Conservation (phyloP, 2,113 vertebrate genomes). For the Boleophthalmus pectinirostris region DNA sequence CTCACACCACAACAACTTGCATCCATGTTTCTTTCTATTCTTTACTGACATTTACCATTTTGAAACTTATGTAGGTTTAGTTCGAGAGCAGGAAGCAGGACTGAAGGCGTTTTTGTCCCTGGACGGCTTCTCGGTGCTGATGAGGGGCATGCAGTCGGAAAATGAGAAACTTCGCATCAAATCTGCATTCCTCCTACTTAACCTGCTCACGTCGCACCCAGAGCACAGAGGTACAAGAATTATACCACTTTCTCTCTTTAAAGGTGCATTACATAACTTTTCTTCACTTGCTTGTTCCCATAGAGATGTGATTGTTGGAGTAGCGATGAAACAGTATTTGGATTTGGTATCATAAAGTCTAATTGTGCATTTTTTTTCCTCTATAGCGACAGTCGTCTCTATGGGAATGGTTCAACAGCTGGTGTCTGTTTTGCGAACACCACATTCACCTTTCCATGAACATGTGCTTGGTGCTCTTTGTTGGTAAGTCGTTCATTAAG, state of each 20-base stretch:
- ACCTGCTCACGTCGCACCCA: slow-evolving; percentile 83
- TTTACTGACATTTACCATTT: neutral
- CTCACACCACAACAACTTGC: too few relatives aligned
- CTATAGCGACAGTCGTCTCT: slow-evolving; percentile 81
- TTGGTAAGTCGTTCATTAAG: slow-evolving; percentile 79
- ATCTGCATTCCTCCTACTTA: slow-evolving; percentile 87
- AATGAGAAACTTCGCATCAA: slow-evolving; percentile 87
- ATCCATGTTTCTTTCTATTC: neutral
- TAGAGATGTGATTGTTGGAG: too few relatives aligned
- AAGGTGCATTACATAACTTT: neutral
- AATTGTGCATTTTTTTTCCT: neutral
- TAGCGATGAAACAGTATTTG: neutral
- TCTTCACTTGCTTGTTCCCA: too few relatives aligned
- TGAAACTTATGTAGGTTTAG: slow-evolving; percentile 77
- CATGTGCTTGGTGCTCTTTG: slow-evolving; percentile 84
- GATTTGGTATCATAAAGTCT: neutral
- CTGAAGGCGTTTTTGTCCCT: slow-evolving; percentile 82
- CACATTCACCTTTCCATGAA: slow-evolving; percentile 77
- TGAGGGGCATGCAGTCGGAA: slow-evolving; percentile 89
- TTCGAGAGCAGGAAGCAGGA: slow-evolving; percentile 86
- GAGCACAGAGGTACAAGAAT: slow-evolving; percentile 83
- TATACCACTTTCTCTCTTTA: neutral
- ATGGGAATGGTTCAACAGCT: slow-evolving; percentile 94
- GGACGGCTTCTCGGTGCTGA: slow-evolving; percentile 88
- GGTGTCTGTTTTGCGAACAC: slow-evolving; percentile 74